phyloP scores from a whole-genome alignment of 1,140 invertebrate genomes.

The Saccostrea echinata region DNA sequence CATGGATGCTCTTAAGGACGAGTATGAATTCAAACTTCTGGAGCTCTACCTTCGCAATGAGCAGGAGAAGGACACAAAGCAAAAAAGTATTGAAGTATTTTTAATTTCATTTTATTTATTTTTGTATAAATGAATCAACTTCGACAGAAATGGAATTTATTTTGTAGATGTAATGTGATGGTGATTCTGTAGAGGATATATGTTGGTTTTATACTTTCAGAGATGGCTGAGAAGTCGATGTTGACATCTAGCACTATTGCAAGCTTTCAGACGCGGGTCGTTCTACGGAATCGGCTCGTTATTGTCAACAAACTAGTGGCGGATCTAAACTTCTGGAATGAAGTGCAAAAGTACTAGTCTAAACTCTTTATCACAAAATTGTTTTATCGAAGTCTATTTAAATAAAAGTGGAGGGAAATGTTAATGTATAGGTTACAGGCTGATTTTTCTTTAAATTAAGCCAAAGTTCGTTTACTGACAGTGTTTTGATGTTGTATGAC shows the following conservation, averaged over 20 bases:
- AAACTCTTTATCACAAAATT: neutral
- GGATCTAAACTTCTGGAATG: constrained; percentile 56
- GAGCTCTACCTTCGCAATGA: constrained; percentile 52
- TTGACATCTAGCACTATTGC: constrained; percentile 41
- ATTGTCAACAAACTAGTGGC: constrained; percentile 54
- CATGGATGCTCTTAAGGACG: constrained; percentile 43
- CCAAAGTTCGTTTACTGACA: neutral
- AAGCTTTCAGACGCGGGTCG: constrained; percentile 41
- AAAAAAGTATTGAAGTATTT: neutral
- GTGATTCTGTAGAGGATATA: too few species aligned
- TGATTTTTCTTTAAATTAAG: neutral
- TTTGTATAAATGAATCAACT: too few species aligned
- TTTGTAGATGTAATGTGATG: too few species aligned
- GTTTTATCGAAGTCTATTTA: neutral
- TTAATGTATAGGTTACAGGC: neutral
- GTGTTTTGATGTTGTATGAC: neutral
- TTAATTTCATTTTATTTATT: too few species aligned
- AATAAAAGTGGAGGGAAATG: neutral
- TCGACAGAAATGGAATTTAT: too few species aligned
- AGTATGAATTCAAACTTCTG: constrained; percentile 37
- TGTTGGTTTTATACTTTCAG: neutral
- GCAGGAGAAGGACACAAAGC: constrained; percentile 15
- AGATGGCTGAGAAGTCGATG: constrained; percentile 32
- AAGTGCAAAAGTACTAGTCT: constrained; percentile 48
- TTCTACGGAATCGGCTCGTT: constrained; percentile 51